Percentiles rank a stretch among this genome's conserved stretches.
Conservation (phyloP, 2,888 invertebrate genomes). For the Neria commutata region DNA sequence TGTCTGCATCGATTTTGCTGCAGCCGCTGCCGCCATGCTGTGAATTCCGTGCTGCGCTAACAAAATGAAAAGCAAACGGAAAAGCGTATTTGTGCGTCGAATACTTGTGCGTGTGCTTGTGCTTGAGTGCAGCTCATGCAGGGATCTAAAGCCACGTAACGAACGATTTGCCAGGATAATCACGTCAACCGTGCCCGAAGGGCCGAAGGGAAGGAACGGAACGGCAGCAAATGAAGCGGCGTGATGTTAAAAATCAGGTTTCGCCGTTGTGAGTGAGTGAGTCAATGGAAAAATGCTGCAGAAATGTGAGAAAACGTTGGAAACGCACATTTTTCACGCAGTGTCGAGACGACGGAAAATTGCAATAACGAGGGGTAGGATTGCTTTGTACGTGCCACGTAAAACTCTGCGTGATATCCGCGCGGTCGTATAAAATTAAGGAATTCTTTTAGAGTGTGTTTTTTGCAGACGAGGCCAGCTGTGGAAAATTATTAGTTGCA, state of each 20-base stretch:
- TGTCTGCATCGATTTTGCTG: no score
- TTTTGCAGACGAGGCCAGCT: no score
- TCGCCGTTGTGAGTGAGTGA: background rate
- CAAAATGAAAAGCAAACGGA: no score
- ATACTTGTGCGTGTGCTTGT: background rate
- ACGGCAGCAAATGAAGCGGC: background rate
- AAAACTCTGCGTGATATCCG: no score
- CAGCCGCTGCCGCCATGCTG: no score
- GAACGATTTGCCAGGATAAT: constrained; percentile 12
- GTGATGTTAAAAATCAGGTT: background rate
- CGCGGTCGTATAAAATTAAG: no score
- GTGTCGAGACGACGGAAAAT: background rate
- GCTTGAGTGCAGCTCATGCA: background rate
- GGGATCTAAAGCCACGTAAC: constrained; percentile 10
- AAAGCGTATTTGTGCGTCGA: background rate
- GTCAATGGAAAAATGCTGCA: background rate
- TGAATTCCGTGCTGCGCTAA: no score
- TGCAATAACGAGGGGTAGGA: background rate
- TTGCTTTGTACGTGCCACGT: no score
- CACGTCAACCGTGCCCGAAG: no score
- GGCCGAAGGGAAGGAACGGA: no score
- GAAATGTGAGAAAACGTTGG: background rate
- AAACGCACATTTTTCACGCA: constrained; percentile 5
- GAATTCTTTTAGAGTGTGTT: no score
- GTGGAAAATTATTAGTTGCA: no score